Evolutionary conservation across 2,113 vertebrate species (phyloP).

Genomic region (Cricetomys ansorgei): DNA sequence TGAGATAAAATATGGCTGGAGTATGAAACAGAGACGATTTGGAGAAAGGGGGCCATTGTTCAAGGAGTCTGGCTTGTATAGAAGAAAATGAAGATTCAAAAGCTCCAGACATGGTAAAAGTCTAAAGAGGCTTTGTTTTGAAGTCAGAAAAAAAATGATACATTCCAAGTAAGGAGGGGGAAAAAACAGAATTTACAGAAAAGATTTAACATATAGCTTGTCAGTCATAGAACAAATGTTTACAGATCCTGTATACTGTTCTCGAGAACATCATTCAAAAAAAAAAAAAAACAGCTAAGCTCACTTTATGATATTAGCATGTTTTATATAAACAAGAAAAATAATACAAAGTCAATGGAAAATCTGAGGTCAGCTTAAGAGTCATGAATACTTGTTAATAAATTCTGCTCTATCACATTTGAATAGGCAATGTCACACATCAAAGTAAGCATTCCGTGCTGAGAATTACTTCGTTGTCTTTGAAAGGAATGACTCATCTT

Average conservation of each 20-base stretch:
- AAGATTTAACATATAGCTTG: background rate
- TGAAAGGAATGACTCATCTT: background rate
- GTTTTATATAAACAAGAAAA: slow-evolving; percentile 15
- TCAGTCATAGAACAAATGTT: background rate
- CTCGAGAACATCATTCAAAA: background rate
- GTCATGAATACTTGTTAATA: background rate
- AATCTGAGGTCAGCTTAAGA: background rate
- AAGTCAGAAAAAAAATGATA: background rate
- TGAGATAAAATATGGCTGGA: background rate
- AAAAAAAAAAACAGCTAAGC: background rate
- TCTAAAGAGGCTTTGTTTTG: background rate
- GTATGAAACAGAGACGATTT: background rate
- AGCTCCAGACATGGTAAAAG: background rate
- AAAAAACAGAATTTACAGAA: background rate
- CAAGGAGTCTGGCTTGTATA: background rate
- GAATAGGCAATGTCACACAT: background rate
- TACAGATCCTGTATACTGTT: background rate
- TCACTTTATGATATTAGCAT: background rate
- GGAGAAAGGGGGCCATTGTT: background rate
- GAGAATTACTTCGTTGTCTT: slow-evolving; percentile 22
- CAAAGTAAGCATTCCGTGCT: background rate
- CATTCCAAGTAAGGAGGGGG: background rate
- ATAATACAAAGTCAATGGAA: background rate
- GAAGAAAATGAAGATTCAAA: background rate
- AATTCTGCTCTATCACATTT: background rate